Evolutionary conservation across 1,140 invertebrate species (phyloP), one percentile per base, ranked within the genome.

Genomic region (Apis cerana): DNA sequence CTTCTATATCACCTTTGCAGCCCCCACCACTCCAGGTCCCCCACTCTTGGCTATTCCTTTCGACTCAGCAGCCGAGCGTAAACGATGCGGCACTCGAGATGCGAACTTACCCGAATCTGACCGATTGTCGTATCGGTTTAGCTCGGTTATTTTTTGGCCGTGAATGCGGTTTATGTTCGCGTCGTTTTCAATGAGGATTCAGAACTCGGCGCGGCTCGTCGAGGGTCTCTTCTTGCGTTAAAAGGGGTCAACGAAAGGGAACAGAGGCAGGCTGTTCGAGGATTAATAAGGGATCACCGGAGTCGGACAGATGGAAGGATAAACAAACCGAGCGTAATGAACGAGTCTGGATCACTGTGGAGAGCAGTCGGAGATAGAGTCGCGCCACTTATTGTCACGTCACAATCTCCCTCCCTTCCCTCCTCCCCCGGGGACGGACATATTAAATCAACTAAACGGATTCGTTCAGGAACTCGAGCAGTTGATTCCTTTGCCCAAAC

Each of bases 271-370:
- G 23, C 61, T 80, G 83, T 70, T 89, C 84, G 82, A 90, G 86
- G 85, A 82, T 89, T 89, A 90, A 89, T 89, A 87, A 90, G 79
- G 89, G 87, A 87, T 91, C 88, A 89, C 82, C 85, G 83, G 83
- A 87, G 78, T 90, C 81, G 80, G 87, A 84, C 89, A 87, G 86
- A 91, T 91, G 84, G 82, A 85, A 85, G 83, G 88, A 90, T 88
- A 91, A 91, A 91, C 84, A 88, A 91, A 90, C 90, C 82, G 65
- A 70, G 48, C 80, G 85, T 90, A 89, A 90, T 89, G 90, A 88
- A 87, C 79, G 79, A 88, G 88, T 58, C 33, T 52, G 70, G 48
- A 83, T 83, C 81, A 84, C 81, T 81, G 2, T 80, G 78, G 67
- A 84, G 80, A 84, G 75, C 67, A 72, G 59, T 85, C 75, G 50